Evolutionary conservation across 2,888 invertebrate genomes (phyloP).

Genomic region (Pachydiplax longipennis): DNA sequence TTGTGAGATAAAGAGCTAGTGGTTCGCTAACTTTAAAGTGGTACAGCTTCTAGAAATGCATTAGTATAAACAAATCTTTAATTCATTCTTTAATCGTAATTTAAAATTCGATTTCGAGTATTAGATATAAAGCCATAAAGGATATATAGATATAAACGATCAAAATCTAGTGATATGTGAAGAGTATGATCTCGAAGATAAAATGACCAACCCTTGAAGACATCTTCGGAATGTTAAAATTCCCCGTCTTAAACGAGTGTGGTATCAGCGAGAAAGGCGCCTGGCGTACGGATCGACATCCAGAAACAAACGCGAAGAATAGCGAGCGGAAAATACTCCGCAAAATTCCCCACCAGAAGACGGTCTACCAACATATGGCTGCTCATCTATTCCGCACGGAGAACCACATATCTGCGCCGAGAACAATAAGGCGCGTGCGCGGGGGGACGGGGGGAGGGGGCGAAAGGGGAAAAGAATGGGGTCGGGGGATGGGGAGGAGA

Average conservation of each 20-base stretch:
- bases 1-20: too few relatives aligned
- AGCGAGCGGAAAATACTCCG: neutral
- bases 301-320: neutral
- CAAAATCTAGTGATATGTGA: too few relatives aligned
- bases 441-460: neutral
- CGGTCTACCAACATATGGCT: neutral
- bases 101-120: too few relatives aligned
- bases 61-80: too few relatives aligned
- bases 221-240: neutral
- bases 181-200: too few relatives aligned
- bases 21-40: too few relatives aligned
- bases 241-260: neutral
- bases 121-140: too few relatives aligned
- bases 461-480: neutral
- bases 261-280: neutral
- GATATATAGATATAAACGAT: too few relatives aligned
- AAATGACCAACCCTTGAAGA: too few relatives aligned
- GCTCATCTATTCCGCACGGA: neutral
- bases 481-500: neutral
- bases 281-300: neutral
- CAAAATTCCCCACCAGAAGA: neutral
- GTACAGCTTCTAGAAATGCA: too few relatives aligned
- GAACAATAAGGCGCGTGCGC: conserved; percentile 11
- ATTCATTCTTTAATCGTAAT: too few relatives aligned
- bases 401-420: neutral